Evolutionary conservation across 1,140 invertebrate species (phyloP), one percentile per base, ranked within the genome.

Genomic region (Samia ricini): DNA sequence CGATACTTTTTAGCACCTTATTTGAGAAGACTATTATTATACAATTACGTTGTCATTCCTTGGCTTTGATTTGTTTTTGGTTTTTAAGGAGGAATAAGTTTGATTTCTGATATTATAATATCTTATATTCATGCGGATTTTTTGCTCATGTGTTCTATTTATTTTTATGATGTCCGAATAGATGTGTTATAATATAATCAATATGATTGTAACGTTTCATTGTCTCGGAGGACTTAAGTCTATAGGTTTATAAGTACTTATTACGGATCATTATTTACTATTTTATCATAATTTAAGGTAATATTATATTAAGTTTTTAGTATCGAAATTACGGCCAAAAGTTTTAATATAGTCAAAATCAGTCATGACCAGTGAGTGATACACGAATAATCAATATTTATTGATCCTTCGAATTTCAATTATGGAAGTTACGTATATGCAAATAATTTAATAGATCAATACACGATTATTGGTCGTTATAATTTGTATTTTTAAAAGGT

Each of bases 321-420:
- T 76, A 78, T 76, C 73, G 77, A 85, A 84, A 81, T 69, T 78
- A 68, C 79, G 86, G 85, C 86, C 86, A 89, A 89, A 89, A 81
- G 84, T 85, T 76, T 80, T 61, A 77, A 64, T 63, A 71, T 88
- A 89, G 84, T 89, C 84, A 88, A 74, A 81, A 77, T 76, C 72
- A 81, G 81, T 84, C 74, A 81, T 73, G 72, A 74, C 65, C 76
- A 79, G 73, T 79, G 74, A 73, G 77, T 70, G 71, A 62, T 74
- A 33, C 68, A 66, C 73, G 68, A 78, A 63, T 72, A 68, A 48
- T 18, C 21, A 29, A 23, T 59, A 12, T 22, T 57, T 19, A 59
- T 50, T 52, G 22, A 15, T 8, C 22, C 22, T 52, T 52, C 8
- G 20, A 21, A 52, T 26, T 49, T 49, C 22, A 57, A 57, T 42